Conservation (phyloP, 1,140 invertebrate species). For the Vollenhovia emeryi region DNA sequence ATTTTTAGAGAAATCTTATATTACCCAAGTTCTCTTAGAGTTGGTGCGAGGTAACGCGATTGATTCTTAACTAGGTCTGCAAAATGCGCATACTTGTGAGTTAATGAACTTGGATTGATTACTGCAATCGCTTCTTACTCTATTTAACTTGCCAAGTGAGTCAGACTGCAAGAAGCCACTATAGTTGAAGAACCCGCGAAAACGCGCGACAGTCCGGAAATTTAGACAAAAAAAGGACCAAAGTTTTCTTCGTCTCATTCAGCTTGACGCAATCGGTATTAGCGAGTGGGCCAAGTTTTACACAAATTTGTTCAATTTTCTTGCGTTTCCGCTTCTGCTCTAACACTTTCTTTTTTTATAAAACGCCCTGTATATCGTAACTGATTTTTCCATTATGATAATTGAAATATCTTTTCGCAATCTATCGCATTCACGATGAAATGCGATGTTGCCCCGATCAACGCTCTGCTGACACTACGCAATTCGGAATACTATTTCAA, state of each 20-base stretch:
- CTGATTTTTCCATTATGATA: too few species aligned
- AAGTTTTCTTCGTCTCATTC: background rate
- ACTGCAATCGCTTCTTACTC: background rate
- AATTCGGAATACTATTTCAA: too few species aligned
- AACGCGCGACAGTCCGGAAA: background rate
- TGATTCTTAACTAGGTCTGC: background rate
- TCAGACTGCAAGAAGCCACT: background rate
- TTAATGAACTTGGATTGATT: constrained; percentile 7
- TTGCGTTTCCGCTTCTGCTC: too few species aligned
- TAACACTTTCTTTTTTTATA: too few species aligned
- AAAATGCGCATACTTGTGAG: background rate
- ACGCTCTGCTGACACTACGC: too few species aligned
- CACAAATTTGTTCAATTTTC: background rate
- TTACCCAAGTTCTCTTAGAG: background rate
- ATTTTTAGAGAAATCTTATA: background rate
- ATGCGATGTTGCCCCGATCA: too few species aligned
- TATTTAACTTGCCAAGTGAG: background rate
- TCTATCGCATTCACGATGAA: too few species aligned
- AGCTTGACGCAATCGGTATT: background rate
- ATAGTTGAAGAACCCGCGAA: background rate
- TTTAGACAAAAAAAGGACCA: background rate
- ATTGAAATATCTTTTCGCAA: too few species aligned
- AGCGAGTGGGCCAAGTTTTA: background rate
- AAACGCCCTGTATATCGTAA: too few species aligned
- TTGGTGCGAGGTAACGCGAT: background rate